Evolutionary conservation across 2,888 invertebrate genomes (phyloP), one percentile per base, ranked within the genome.

Genomic region (Linnaemya vulpina): DNA sequence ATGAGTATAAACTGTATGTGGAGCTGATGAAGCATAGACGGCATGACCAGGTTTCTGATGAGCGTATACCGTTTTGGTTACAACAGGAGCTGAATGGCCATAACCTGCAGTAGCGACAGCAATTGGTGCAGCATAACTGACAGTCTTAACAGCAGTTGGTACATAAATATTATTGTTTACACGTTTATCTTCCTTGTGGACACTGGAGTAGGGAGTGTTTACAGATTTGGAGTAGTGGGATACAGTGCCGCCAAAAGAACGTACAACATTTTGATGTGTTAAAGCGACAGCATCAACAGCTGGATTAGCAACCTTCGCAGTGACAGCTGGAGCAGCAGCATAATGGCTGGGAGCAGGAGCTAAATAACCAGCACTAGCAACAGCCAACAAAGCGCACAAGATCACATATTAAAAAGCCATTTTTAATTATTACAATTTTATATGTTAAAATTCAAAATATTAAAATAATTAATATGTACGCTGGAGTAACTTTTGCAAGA

Each of bases 351-450:
- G 55, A 40, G 88, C 86, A 17, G 89, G 92, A 86, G 93, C 93
- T 35, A 95, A 90, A 88, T 93, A 90, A 86, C 95, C 95, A 78
- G 95, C 95, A 89, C 93, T 94, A 89, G 94, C 94, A 87, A 94
- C 93, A 88, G 94, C 94, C 92, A 94, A 93, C 88, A 93, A 92
- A 90, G 94, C 93, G 90, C 94, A 92, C 89, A 95, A 91, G 76
- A 94, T 91, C 87, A 95, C 89, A 87, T 94, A 92, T 94, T 92
- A 90, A 71, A 91, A 90, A 84, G 90, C 89, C 92, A 92, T 92
- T 89, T 89, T 89, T 55, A 46, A 17, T 10, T 20, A 11, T 9
- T 10, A 0, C 3, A 17, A 3, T 35, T 43, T 13, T 43, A 20
- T 53, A 22, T 43, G 13, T 60, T 30, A 8, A 22, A 71, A 7